Evolutionary conservation across 2,797 vertebrate genomes (phyloP).

Genomic region (Melanogrammus aeglefinus): DNA sequence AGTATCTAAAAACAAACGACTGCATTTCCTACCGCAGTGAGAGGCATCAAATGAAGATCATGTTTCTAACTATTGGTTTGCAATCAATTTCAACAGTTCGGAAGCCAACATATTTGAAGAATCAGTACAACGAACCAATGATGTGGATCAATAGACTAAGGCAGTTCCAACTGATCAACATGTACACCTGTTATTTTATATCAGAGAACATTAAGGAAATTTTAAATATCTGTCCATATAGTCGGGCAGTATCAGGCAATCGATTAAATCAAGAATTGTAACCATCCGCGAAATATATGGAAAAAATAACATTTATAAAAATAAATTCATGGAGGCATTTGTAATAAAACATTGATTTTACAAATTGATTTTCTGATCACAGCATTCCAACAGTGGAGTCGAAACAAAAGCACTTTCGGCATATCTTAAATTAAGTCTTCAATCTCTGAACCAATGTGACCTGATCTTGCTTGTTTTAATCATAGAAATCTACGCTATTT

Average conservation of each 20-base stretch:
- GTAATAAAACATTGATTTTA: slow-evolving; percentile 61
- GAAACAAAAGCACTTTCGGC: slow-evolving; percentile 66
- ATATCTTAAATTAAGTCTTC: slow-evolving; percentile 72
- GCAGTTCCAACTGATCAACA: slow-evolving; percentile 28
- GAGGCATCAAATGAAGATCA: slow-evolving; percentile 30
- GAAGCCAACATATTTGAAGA: slow-evolving; percentile 21
- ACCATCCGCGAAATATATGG: slow-evolving; percentile 28
- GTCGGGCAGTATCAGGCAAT: slow-evolving; percentile 31
- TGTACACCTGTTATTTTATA: slow-evolving; percentile 16
- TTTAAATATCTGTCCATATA: slow-evolving; percentile 11
- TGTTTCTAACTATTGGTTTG: slow-evolving; percentile 14
- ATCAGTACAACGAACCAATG: slow-evolving; percentile 19
- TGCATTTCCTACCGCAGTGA: slow-evolving; percentile 30
- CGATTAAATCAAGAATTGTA: slow-evolving; percentile 28
- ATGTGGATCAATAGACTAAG: slow-evolving; percentile 14
- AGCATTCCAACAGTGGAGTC: slow-evolving; percentile 61
- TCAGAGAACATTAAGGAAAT: slow-evolving; percentile 16
- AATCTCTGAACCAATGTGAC: slow-evolving; percentile 44
- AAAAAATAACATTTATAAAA: slow-evolving; percentile 60
- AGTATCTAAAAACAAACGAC: slow-evolving; percentile 20
- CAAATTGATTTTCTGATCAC: slow-evolving; percentile 68
- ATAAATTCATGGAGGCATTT: slow-evolving; percentile 54
- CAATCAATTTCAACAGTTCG: slow-evolving; percentile 22
- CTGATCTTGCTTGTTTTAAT: slow-evolving; percentile 53
- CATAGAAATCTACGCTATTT: slow-evolving; percentile 53